Percentiles rank a stretch among this genome's conserved stretches.
Conservation (phyloP, 2,113 vertebrate genomes). For the Hippocampus zosterae region DNA sequence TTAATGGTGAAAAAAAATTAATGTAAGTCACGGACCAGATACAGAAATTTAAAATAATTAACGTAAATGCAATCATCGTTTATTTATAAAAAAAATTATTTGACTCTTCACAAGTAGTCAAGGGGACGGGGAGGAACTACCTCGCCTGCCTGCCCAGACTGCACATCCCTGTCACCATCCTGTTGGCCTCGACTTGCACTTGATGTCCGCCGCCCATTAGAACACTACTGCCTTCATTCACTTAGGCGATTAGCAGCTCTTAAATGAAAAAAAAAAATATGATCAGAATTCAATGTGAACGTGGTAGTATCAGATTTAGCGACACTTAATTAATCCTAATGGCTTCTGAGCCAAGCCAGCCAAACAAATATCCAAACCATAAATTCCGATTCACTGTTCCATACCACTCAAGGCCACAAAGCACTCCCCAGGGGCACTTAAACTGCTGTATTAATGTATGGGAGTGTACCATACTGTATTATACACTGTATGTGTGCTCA, state of each 20-base stretch:
- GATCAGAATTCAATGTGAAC: slow-evolving; percentile 62
- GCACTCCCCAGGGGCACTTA: slow-evolving; percentile 36
- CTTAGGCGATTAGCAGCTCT: slow-evolving; percentile 59
- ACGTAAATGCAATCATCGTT: no score
- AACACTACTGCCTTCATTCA: slow-evolving; percentile 48
- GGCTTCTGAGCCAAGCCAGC: slow-evolving; percentile 69
- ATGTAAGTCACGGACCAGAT: no score
- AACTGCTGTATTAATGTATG: slow-evolving; percentile 35
- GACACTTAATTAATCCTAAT: slow-evolving; percentile 73
- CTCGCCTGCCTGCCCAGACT: no score
- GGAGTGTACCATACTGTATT: slow-evolving; percentile 17
- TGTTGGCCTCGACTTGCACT: slow-evolving; percentile 21
- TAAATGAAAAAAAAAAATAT: slow-evolving; percentile 55
- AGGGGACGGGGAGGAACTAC: no score
- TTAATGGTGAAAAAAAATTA: no score
- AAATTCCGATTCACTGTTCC: slow-evolving; percentile 57
- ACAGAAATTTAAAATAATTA: no score
- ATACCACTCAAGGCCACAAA: slow-evolving; percentile 42
- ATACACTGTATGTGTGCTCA: slow-evolving; percentile 3
- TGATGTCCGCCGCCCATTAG: slow-evolving; percentile 49
- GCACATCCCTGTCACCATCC: slow-evolving; percentile 1
- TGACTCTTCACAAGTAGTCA: no score
- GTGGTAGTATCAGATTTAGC: slow-evolving; percentile 56
- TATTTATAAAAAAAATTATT: no score
- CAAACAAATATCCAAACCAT: slow-evolving; percentile 60